Conservation (phyloP, 2,888 invertebrate species). For the Drosophila greeni region DNA sequence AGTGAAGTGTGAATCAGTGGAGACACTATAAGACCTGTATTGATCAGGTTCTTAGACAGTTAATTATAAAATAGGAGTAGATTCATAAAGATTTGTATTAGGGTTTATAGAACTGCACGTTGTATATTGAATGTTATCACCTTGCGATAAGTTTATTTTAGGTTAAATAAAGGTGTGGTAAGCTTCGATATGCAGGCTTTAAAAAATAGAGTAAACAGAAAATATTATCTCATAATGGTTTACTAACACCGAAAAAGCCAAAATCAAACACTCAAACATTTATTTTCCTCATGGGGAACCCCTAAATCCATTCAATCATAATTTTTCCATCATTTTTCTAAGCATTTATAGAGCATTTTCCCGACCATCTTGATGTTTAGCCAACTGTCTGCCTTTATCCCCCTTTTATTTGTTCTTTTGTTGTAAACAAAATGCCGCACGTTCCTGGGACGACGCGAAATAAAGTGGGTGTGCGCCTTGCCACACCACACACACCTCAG, state of each 20-base stretch:
- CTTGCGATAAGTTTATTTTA: neutral
- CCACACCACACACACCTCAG: slow-evolving; percentile 8
- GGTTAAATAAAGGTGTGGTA: neutral
- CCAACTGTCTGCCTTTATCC: slow-evolving; percentile 12
- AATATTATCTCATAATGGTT: neutral
- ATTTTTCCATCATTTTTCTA: neutral
- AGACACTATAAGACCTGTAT: neutral
- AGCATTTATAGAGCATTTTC: slow-evolving; percentile 21
- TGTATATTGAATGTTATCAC: neutral
- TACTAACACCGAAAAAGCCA: neutral
- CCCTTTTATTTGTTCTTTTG: slow-evolving; percentile 23
- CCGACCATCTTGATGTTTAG: slow-evolving; percentile 7
- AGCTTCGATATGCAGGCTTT: neutral
- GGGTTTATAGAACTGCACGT: neutral
- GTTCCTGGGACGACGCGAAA: slow-evolving; percentile 12
- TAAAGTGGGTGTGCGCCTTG: slow-evolving; percentile 24
- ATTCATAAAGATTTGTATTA: neutral
- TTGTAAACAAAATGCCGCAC: slow-evolving; percentile 56
- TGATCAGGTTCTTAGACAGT: neutral
- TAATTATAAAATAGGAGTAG: neutral
- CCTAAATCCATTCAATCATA: neutral
- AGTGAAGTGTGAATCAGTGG: neutral
- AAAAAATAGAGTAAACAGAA: neutral
- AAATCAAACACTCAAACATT: neutral
- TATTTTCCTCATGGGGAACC: neutral